Evolutionary conservation across 2,888 invertebrate species (phyloP), one percentile per base, ranked within the genome.

Genomic region (Chymomyza caudatula): DNA sequence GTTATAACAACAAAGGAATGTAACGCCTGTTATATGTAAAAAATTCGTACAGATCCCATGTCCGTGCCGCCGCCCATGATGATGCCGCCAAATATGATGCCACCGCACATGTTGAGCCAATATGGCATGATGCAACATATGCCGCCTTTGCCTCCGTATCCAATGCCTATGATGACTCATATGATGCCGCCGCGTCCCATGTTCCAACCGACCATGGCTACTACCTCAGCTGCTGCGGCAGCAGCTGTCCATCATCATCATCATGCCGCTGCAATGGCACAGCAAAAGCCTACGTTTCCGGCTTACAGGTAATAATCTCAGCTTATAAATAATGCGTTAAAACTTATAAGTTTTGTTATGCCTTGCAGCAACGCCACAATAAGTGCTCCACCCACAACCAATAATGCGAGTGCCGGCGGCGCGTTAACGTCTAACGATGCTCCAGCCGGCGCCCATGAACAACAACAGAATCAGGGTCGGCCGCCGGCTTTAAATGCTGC

Each of bases 211-310:
- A 93, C 94, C 47, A 92, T 94, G 20, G 91, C 92, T 6, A 92
- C 94, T 0, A 94, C 95, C 63, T 93, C 94, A 53, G 92, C 94
- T 1, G 90, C 92, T 11, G 92, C 91, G 51, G 91, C 88, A 11
- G 87, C 87, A 19, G 85, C 87, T 3, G 78, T 66, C 17, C 78
- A 77, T 44, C 76, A 76, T 55, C 79, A 71, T 15, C 71, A 71
- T 17, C 78, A 78, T 67, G 86, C 85, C 17, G 82, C 92, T 20
- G 89, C 90, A 77, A 92, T 88, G 80, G 92, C 88, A 76, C 93
- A 92, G 89, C 92, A 90, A 73, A 95, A 95, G 90, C 95, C 95
- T 74, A 94, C 95, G 82, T 95, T 95, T 91, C 95, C 95, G 75
- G 95, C 95, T 25, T 95, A 95, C 88, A 93, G 94, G 94, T 94